phyloP scores from a whole-genome alignment of 2,888 invertebrate genomes.

The Drosophila dives region DNA sequence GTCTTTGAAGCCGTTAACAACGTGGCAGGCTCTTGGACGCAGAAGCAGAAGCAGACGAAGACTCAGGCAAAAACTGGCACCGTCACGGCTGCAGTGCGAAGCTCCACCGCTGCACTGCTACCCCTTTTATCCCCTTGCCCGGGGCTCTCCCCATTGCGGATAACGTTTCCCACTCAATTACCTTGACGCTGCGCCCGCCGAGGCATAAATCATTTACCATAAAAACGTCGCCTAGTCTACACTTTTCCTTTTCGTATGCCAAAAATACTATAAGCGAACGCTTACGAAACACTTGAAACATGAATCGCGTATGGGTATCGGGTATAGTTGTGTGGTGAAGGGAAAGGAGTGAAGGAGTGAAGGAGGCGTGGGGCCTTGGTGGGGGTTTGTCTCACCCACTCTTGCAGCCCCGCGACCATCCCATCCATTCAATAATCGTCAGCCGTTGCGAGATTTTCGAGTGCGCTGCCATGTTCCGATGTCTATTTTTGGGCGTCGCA shows the following conservation, averaged over 20 bases:
- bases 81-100: constrained; percentile 14
- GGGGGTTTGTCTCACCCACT: constrained; percentile 1
- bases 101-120: neutral
- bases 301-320: constrained; percentile 53
- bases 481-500: constrained; percentile 78
- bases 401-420: constrained; percentile 5
- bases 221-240: constrained; percentile 78
- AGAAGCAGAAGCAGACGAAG: neutral
- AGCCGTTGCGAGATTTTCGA: constrained; percentile 63
- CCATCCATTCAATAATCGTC: constrained; percentile 73
- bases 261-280: constrained; percentile 71
- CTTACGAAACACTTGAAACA: constrained; percentile 75
- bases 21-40: constrained; percentile 49
- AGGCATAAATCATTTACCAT: constrained; percentile 77
- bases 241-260: constrained; percentile 77
- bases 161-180: constrained; percentile 78
- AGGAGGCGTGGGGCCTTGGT: neutral
- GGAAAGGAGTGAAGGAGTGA: neutral
- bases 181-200: constrained; percentile 74
- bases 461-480: constrained; percentile 67
- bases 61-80: constrained; percentile 4
- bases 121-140: neutral
- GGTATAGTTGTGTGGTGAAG: constrained; percentile 16
- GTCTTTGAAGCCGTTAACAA: constrained; percentile 77
- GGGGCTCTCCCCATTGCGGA: constrained; percentile 31